Conservation (phyloP, 2,888 invertebrate genomes). For the Isoperla grammatica region DNA sequence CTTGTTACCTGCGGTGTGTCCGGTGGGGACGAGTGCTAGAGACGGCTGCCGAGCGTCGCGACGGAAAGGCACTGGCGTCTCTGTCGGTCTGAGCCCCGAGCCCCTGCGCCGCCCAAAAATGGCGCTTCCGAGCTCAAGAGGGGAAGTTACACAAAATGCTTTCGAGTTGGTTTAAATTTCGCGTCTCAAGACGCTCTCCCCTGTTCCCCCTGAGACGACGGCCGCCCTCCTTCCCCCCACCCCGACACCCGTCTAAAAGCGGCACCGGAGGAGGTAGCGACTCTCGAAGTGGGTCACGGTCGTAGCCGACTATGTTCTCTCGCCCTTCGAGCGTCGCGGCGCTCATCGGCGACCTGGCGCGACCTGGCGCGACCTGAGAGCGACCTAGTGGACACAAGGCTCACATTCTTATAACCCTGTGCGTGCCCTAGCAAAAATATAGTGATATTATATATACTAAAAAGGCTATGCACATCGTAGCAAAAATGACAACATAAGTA, state of each 20-base stretch:
- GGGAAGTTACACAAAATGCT: not conserved
- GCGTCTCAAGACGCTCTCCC: slow-evolving; percentile 8
- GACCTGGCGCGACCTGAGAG: not conserved
- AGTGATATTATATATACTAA: too few relatives aligned
- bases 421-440: too few relatives aligned
- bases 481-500: too few relatives aligned
- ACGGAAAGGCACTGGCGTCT: slow-evolving; percentile 24
- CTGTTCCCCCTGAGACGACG: not conserved
- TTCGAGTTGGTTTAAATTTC: slow-evolving; percentile 24
- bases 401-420: too few relatives aligned
- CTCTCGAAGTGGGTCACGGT: not conserved
- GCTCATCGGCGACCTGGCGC: not conserved
- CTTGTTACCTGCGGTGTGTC: slow-evolving; percentile 23
- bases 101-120: slow-evolving; percentile 27
- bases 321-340: not conserved
- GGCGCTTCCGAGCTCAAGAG: slow-evolving; percentile 16
- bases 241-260: not conserved
- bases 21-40: slow-evolving; percentile 23
- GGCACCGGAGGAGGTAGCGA: not conserved
- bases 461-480: too few relatives aligned
- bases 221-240: not conserved
- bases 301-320: not conserved
- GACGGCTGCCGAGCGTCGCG: slow-evolving; percentile 16
- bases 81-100: slow-evolving; percentile 1
- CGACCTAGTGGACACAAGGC: too few relatives aligned